phyloP scores from a whole-genome alignment of 2,113 vertebrate species.

The Micromys minutus region DNA sequence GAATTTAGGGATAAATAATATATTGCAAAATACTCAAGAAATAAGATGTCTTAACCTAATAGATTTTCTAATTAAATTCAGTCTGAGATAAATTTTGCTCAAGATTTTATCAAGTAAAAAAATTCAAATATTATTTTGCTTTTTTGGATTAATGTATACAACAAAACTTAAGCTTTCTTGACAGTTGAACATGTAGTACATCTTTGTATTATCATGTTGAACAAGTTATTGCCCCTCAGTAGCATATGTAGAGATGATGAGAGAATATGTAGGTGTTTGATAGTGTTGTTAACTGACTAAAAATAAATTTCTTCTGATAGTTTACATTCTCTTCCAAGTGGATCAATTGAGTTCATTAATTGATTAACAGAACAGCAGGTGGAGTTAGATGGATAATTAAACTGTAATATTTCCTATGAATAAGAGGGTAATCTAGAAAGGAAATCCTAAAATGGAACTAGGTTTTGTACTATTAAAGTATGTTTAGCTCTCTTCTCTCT shows the following conservation, averaged over 20 bases:
- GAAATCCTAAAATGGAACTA: neutral
- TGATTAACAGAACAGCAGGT: neutral
- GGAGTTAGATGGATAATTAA: neutral
- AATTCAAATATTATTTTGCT: neutral
- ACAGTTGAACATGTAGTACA: neutral
- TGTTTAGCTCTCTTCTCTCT: constrained; percentile 1
- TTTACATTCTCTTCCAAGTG: constrained; percentile 36
- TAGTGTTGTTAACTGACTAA: neutral
- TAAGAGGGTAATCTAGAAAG: neutral
- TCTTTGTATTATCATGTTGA: constrained; percentile 19
- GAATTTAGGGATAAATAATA: neutral
- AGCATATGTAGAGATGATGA: neutral
- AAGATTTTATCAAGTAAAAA: constrained; percentile 4
- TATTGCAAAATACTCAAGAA: constrained; percentile 15
- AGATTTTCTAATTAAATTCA: constrained; percentile 44
- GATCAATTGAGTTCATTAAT: neutral
- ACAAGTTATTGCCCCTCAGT: neutral
- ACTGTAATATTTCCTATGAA: constrained; percentile 11
- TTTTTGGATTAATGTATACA: neutral
- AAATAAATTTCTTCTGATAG: neutral
- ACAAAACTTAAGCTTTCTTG: neutral
- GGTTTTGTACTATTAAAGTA: neutral
- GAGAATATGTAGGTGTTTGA: neutral
- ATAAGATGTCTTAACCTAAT: constrained; percentile 16
- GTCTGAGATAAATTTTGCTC: constrained; percentile 7